phyloP scores from a whole-genome alignment of 1,140 invertebrate genomes.

The Batillaria attramentaria region DNA sequence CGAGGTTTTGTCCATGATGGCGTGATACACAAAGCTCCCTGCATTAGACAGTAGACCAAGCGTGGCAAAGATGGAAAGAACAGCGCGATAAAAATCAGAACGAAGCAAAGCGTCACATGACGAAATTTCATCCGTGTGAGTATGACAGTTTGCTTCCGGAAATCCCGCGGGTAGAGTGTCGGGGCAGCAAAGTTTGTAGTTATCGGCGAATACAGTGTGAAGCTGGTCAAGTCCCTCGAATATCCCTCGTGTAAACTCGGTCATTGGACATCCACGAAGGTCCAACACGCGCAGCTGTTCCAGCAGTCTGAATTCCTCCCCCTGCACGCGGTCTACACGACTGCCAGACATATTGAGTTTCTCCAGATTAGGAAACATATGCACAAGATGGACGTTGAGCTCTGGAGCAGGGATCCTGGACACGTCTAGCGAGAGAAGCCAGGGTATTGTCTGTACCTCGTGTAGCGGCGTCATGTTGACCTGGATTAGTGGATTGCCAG shows the following conservation, averaged over 20 bases:
- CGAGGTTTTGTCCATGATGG: not conserved
- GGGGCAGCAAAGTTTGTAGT: slow-evolving; percentile 21
- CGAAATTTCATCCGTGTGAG: slow-evolving; percentile 1
- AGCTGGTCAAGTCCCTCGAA: not conserved
- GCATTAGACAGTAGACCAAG: slow-evolving; percentile 43
- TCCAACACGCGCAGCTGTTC: not conserved
- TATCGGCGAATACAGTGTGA: not conserved
- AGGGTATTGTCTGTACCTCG: no score
- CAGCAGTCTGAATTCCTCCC: not conserved
- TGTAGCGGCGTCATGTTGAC: no score
- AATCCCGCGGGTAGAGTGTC: not conserved
- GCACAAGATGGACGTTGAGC: not conserved
- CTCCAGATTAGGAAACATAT: not conserved
- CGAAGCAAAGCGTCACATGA: not conserved
- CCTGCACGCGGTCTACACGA: not conserved
- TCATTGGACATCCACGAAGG: slow-evolving; percentile 3
- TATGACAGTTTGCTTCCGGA: not conserved
- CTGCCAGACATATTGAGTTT: not conserved
- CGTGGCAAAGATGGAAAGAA: slow-evolving; percentile 44
- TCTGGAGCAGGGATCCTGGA: not conserved
- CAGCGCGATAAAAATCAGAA: slow-evolving; percentile 20
- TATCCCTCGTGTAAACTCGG: not conserved
- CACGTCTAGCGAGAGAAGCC: not conserved
- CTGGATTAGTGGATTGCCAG: no score
- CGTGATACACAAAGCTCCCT: slow-evolving; percentile 36